Conservation (phyloP, 2,888 invertebrate genomes). For the Pristionchus japonicus region DNA sequence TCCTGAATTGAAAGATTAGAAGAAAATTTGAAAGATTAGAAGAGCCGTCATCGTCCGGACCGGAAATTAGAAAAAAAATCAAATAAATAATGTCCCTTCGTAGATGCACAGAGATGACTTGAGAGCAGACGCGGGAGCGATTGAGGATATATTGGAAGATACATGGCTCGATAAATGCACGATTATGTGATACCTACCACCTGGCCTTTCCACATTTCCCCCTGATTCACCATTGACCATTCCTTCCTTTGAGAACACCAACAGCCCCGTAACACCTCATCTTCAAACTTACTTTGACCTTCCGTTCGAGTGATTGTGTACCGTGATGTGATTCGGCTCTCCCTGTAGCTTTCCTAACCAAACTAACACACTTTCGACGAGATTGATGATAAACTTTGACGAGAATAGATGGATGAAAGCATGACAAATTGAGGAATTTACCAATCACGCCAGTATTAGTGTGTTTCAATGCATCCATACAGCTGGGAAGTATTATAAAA, state of each 20-base stretch:
- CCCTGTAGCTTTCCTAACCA: neutral
- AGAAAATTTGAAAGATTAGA: neutral
- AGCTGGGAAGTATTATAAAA: no score
- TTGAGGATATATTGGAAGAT: neutral
- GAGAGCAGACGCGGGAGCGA: neutral
- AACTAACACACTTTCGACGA: neutral
- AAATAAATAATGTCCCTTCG: no score
- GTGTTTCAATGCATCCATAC: no score
- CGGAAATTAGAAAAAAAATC: neutral
- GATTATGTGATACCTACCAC: neutral
- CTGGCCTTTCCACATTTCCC: no score
- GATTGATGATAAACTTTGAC: neutral
- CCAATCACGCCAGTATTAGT: no score
- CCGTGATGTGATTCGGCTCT: neutral
- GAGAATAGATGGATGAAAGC: neutral
- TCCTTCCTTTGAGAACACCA: neutral
- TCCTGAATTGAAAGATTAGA: neutral
- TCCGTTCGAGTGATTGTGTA: neutral
- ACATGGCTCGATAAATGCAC: neutral
- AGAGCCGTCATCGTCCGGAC: neutral
- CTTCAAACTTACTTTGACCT: neutral
- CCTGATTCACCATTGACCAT: neutral
- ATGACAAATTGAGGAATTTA: neutral
- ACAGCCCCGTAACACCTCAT: neutral
- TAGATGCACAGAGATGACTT: conserved; percentile 23